Base-by-base conservation (phyloP, 2,888 invertebrate species). In the Lepeophtheirus nordmannii region DNA sequence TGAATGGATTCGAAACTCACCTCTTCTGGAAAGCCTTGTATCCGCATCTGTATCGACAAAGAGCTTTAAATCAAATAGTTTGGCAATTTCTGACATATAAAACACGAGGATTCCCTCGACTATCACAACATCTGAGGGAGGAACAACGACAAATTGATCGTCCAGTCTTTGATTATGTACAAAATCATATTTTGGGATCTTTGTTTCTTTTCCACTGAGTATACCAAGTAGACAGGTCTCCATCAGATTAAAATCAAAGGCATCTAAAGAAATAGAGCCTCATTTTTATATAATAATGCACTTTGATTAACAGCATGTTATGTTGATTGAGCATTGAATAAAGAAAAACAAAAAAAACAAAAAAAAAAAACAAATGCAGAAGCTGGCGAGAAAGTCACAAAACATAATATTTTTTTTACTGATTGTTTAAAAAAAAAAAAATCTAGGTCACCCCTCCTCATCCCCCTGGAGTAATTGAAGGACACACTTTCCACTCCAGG, bases 31-130 rank as follows among this genome's bases (percentile, higher is more conserved):
- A 23, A 98, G 80, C 73, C 98, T 82, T 1, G 94, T 98, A 75
- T 98, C 98, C 0, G 98, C 94, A 78, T 98, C 97, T 0, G 96
- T 96, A 75, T 98, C 98, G 5, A 98, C 97, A 78, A 98, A 98
- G 53, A 99, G 80, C 77, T 98, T 98, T 93, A 98, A 96, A 77
- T 97, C 91, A 79, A 97, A 98, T 68, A 96, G 79, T 68, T 94
- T 87, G 70, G 70, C 69, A 65, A 66, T 58, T 11, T 59, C 59
- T 17, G 58, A 20, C 38, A 58, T 38, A 79, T 97, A 97, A 79
- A 99, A 98, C 46, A 93, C 91, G 67, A 99, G 82, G 75, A 98
- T 98, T 22, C 98, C 98, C 77, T 99, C 98, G 72, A 96, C 89
- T 10, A 97, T 80, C 11, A 97, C 92, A 68, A 98, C 97, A 76